These are phyloP conservation scores for Lottia gigantea DNA, from an alignment of 2,888 invertebrate genomes.

Conservation along the genomic window DNA sequence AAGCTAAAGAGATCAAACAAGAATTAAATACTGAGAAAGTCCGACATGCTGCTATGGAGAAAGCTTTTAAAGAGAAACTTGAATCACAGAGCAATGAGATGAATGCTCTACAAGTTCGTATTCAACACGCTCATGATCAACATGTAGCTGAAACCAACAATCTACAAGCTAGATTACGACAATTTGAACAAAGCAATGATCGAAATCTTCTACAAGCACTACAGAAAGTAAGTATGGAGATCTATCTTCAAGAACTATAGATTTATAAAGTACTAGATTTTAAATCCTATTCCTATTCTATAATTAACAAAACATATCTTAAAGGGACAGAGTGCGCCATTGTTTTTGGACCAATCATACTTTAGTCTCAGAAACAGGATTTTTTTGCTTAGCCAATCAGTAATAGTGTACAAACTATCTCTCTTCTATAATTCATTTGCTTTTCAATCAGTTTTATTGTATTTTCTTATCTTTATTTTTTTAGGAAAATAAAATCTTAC, in stretches of 20 bases:
- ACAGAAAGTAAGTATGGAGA: constrained; percentile 37
- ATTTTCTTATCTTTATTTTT: constrained; percentile 15
- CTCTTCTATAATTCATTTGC: no score
- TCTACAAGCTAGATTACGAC: constrained; percentile 67
- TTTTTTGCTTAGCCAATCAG: no score
- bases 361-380: no score
- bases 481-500: constrained; percentile 60
- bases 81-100: constrained; percentile 74
- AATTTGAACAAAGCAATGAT: constrained; percentile 41
- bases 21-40: constrained; percentile 78
- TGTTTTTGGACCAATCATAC: no score
- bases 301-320: no score
- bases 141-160: constrained; percentile 74
- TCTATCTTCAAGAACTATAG: no score
- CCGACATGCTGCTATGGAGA: constrained; percentile 71
- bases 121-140: constrained; percentile 74
- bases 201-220: constrained; percentile 38
- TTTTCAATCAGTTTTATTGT: no score
- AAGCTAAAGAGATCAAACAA: constrained; percentile 81
- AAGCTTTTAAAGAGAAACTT: constrained; percentile 74
- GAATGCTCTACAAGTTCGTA: constrained; percentile 73
- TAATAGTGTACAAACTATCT: no score
- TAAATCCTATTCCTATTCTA: no score
- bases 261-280: no score
- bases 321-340: no score